Base-by-base conservation (phyloP, 2,888 invertebrate genomes). In the Rhingia rostrata region DNA sequence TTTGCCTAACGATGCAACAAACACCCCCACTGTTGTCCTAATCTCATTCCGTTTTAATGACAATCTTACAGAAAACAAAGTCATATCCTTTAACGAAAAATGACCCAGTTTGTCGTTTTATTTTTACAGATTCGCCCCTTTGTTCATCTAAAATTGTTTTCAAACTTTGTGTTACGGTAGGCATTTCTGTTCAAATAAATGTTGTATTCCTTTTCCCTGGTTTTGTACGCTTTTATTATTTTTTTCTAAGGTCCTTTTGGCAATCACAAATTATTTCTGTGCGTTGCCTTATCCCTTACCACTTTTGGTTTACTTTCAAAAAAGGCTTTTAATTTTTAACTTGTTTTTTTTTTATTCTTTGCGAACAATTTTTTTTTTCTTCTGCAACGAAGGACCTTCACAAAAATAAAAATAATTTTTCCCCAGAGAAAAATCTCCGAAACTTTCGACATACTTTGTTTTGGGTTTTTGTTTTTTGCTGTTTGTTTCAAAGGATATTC, bases 361-460 rank as follows among this genome's bases (percentile, higher is more conserved):
- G 70, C 73, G 73, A 39, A 64, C 53, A 60, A 74, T 73, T 72
- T 70, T 53, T 56, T 70, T 70, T 22, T 66, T 22, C 47, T 45
- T 41, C 56, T 58, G 49, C 69, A 22, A 39, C 60, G 47, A 74
- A 81, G 72, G 67, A 73, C 66, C 66, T 83, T 78, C 73, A 45
- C 63, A 51, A 67, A 72, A 67, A 73, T 30, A 49, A 61, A 67
- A 69, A 75, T 70, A 60, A 72, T 58, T 43, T 61, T 45, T 66
- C 82, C 78, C 82, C 10, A 67, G 82, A 73, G 82, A 67, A 78
- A 80, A 83, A 83, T 83, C 78, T 78, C 78, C 56, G 61, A 56
- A 78, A 67, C 49, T 81, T 81, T 61, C 72, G 70, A 58, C 64
- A 64, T 72, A 78, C 45, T 73, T 73, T 39, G 39, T 54, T 67